Conservation (phyloP, 2,113 vertebrate genomes). For the Excalfactoria chinensis region DNA sequence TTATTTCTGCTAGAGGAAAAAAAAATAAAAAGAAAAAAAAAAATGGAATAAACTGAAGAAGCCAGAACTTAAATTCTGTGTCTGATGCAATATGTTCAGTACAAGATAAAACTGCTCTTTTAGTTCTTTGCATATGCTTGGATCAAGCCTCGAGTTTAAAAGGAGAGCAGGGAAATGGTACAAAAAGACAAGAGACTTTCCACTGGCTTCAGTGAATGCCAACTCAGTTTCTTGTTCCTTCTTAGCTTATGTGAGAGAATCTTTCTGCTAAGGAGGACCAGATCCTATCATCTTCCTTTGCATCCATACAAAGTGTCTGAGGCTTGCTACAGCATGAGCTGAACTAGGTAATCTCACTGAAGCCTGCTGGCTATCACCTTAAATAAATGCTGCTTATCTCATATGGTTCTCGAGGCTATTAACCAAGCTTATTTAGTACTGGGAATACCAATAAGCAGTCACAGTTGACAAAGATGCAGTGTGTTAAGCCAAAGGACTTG, state of each 20-base stretch:
- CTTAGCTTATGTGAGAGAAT: background rate
- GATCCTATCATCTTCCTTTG: background rate
- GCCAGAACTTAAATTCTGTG: background rate
- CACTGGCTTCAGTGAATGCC: background rate
- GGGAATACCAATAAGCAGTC: background rate
- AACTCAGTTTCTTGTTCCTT: background rate
- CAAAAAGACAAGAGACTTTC: background rate
- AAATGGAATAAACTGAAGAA: background rate
- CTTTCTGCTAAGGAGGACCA: background rate
- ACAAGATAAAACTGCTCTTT: background rate
- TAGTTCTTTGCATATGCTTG: background rate
- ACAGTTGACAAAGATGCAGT: background rate
- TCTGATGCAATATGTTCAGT: background rate
- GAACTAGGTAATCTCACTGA: background rate
- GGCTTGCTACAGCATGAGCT: background rate
- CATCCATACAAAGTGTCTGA: background rate
- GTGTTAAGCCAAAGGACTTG: background rate
- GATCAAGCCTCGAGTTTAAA: background rate
- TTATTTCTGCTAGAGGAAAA: background rate
- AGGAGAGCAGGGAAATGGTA: background rate
- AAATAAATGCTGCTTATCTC: background rate
- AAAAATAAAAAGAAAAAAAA: slow-evolving; percentile 24
- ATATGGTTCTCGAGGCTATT: slow-evolving; percentile 17
- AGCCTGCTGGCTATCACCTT: slow-evolving; percentile 11
- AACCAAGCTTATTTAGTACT: background rate